Evolutionary conservation across 2,888 invertebrate genomes (phyloP).

Genomic region (Mongoloraphidia duomilia): DNA sequence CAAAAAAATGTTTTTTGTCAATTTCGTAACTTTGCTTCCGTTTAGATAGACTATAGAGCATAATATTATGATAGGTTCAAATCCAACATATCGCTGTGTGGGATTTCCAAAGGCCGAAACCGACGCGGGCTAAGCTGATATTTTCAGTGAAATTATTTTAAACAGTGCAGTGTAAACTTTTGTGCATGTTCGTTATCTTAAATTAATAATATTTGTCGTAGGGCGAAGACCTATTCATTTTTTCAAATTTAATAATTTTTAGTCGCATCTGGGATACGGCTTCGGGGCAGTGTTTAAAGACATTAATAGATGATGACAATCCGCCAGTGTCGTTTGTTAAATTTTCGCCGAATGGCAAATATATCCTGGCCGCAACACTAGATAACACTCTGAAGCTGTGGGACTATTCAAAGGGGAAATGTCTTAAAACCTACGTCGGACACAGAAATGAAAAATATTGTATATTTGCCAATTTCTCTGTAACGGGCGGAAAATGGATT

Average conservation of each 20-base stretch:
- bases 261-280: slow-evolving; percentile 99
- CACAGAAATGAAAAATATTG: slow-evolving; percentile 99
- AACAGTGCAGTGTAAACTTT: too few relatives aligned
- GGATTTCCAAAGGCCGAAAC: too few relatives aligned
- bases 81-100: too few relatives aligned
- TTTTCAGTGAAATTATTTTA: too few relatives aligned
- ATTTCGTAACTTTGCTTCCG: not conserved
- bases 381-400: slow-evolving; percentile 97
- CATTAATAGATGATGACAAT: slow-evolving; percentile 97
- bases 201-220: not conserved
- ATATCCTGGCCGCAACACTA: slow-evolving; percentile 93
- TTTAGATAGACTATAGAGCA: too few relatives aligned
- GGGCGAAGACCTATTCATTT: not conserved
- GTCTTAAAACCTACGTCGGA: slow-evolving; percentile 94
- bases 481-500: slow-evolving; percentile 99
- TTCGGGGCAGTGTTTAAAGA: slow-evolving; percentile 97
- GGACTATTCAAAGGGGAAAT: slow-evolving; percentile 99
- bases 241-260: slow-evolving; percentile 21
- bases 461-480: slow-evolving; percentile 99
- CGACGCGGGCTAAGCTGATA: too few relatives aligned
- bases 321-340: slow-evolving; percentile 99
- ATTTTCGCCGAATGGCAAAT: slow-evolving; percentile 99
- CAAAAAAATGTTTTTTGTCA: not conserved
- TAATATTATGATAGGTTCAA: too few relatives aligned
- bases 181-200: too few relatives aligned